phyloP scores from a whole-genome alignment of 2,888 invertebrate species.

The Hoplodrina ambigua region DNA sequence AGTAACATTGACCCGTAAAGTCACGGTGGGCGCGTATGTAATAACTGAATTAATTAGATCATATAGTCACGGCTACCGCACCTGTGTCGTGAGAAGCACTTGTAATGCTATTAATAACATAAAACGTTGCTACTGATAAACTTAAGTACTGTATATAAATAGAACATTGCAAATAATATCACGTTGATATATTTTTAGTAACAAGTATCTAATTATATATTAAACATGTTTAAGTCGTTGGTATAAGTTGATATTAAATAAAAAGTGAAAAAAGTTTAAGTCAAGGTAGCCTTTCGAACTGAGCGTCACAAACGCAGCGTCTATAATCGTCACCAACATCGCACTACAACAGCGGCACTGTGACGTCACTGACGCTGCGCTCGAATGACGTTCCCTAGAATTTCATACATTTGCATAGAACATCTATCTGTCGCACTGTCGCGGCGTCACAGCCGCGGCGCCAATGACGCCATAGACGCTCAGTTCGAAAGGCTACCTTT shows the following conservation, averaged over 20 bases:
- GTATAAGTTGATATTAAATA: background rate
- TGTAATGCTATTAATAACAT: conserved; percentile 22
- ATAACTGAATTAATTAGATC: conserved; percentile 42
- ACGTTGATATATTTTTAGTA: conserved; percentile 11
- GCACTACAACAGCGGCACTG: too few relatives aligned
- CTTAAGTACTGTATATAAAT: conserved; percentile 20
- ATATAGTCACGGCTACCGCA: conserved; percentile 37
- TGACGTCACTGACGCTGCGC: too few relatives aligned
- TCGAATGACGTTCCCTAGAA: too few relatives aligned
- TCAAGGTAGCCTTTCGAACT: too few relatives aligned
- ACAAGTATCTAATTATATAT: conserved; percentile 8
- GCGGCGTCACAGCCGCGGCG: too few relatives aligned
- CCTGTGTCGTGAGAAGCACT: conserved; percentile 44
- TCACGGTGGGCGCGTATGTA: conserved; percentile 25
- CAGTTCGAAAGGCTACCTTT: too few relatives aligned
- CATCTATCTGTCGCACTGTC: too few relatives aligned
- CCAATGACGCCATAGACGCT: too few relatives aligned
- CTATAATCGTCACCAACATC: too few relatives aligned
- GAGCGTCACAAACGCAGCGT: too few relatives aligned
- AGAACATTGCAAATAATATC: conserved; percentile 25
- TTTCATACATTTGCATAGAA: too few relatives aligned
- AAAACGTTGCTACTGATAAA: conserved; percentile 36
- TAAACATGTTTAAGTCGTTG: background rate
- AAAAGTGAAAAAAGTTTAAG: too few relatives aligned
- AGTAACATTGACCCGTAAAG: conserved; percentile 36